Percentiles rank a stretch among this genome's conserved stretches.
Conservation (phyloP, 1,140 invertebrate species). For the Drosophila ohnishii region DNA sequence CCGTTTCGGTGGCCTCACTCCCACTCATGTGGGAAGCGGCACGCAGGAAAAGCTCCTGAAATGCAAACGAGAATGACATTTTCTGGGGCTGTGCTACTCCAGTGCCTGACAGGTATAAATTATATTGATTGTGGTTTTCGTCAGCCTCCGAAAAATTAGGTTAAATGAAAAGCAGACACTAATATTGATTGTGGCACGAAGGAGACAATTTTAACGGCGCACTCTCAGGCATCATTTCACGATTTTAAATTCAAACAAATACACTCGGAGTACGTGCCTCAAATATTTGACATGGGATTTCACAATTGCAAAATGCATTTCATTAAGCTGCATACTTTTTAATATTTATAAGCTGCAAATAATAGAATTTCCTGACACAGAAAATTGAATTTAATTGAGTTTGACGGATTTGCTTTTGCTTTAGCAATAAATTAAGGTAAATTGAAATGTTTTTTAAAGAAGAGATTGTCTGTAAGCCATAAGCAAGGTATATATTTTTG, state of each 20-base stretch:
- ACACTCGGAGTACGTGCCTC: neutral
- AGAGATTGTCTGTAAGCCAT: neutral
- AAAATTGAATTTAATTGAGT: neutral
- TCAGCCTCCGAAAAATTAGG: slow-evolving; percentile 33
- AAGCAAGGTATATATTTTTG: neutral
- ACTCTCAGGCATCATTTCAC: neutral
- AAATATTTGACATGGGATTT: neutral
- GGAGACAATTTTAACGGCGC: neutral
- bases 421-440: neutral
- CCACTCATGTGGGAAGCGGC: slow-evolving; percentile 52
- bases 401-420: neutral
- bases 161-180: slow-evolving; percentile 23
- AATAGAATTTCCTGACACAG: neutral
- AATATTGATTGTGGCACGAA: slow-evolving; percentile 20
- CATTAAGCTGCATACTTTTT: slow-evolving; percentile 2
- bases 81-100: slow-evolving; percentile 6
- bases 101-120: slow-evolving; percentile 45
- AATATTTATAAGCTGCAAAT: slow-evolving; percentile 6
- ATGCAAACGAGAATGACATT: slow-evolving; percentile 45
- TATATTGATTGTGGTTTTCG: slow-evolving; percentile 45
- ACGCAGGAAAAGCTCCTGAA: slow-evolving; percentile 13
- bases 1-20: slow-evolving; percentile 43
- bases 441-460: neutral
- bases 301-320: slow-evolving; percentile 1
- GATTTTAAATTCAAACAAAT: slow-evolving; percentile 8